Evolutionary conservation across 2,113 vertebrate genomes (phyloP), one percentile per base, ranked within the genome.

Genomic region (Hippocampus zosterae): DNA sequence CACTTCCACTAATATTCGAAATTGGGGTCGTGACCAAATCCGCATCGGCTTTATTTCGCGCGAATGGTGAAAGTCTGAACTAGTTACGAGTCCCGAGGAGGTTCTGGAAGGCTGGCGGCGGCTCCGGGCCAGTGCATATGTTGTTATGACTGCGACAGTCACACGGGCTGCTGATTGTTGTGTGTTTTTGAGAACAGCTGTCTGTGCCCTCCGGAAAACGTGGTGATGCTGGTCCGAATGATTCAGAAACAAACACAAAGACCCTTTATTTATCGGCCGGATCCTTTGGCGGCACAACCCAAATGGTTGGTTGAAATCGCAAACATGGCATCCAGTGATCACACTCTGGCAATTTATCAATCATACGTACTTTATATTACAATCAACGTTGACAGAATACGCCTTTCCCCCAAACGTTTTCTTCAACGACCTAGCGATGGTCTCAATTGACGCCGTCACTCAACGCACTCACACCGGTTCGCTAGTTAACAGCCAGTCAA

Each of bases 101-200:
- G 55, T 57, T 2, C 13, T 29, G 75, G 65, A 82, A 76, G 46
- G 69, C 67, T 80, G 59, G 76, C 71, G 41, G 1, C 63, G 62
- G 75, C 71, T 80, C 66, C 55, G 7, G 66, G 77, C 59, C 74
- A 75, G 69, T 72, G 78, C 83, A 79, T 80, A 81, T 84, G 80
- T 80, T 85, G 80, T 85, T 87, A 80, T 85, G 85, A 72, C 73
- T 80, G 68, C 56, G 53, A 78, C 75, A 72, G 78, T 71, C 67
- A 70, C 66, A 69, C 40, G 37, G 52, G 42, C 64, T 69, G 70
- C 72, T 77, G 78, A 67, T 67, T 72, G 5, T 23, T 5, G 53
- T 40, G 57, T 68, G 50, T 50, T 33, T 69, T 10, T 19, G 8
- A 57, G 66, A 80, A 66, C 69, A 79, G 71, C 33, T 37, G 33